A percentile compares a stretch with the other conserved stretches of the same genome.
Conservation (phyloP, 2,888 invertebrate species). For the Parapristionchus giblindavisi region DNA sequence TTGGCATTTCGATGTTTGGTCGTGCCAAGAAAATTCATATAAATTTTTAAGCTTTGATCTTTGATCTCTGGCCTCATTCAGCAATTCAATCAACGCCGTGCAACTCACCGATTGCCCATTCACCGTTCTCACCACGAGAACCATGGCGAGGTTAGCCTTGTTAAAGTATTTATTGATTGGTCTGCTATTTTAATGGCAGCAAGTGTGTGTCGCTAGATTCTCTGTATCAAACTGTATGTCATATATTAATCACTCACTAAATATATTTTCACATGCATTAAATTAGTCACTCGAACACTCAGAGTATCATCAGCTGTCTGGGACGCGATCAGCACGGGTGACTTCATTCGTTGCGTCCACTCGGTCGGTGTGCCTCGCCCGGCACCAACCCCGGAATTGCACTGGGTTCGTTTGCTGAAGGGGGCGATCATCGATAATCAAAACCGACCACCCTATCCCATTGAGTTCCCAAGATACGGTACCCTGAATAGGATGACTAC, state of each 20-base stretch:
- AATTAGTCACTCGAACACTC: too few relatives aligned
- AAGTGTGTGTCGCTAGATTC: too few relatives aligned
- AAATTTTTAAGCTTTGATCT: too few relatives aligned
- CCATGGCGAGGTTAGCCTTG: constrained; percentile 18
- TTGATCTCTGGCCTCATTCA: constrained; percentile 35
- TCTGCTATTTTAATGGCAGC: too few relatives aligned
- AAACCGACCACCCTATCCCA: too few relatives aligned
- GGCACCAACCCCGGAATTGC: too few relatives aligned
- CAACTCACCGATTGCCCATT: constrained; percentile 36
- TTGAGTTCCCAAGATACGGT: constrained; percentile 22
- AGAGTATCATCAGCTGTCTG: constrained; percentile 35
- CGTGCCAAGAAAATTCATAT: not conserved
- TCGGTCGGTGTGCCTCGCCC: constrained; percentile 31
- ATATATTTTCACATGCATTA: not conserved
- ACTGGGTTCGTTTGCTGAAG: too few relatives aligned
- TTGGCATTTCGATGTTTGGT: too few relatives aligned
- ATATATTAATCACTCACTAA: not conserved
- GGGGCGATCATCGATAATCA: too few relatives aligned
- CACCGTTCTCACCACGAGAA: constrained; percentile 33
- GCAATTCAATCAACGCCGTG: constrained; percentile 24
- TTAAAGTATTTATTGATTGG: too few relatives aligned
- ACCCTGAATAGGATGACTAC: too few relatives aligned
- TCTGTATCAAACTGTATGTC: too few relatives aligned
- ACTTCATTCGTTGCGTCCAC: constrained; percentile 36
- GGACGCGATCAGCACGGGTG: constrained; percentile 30